Base-by-base conservation (phyloP, 2,797 vertebrate genomes). In the Catostomus latipinnis region DNA sequence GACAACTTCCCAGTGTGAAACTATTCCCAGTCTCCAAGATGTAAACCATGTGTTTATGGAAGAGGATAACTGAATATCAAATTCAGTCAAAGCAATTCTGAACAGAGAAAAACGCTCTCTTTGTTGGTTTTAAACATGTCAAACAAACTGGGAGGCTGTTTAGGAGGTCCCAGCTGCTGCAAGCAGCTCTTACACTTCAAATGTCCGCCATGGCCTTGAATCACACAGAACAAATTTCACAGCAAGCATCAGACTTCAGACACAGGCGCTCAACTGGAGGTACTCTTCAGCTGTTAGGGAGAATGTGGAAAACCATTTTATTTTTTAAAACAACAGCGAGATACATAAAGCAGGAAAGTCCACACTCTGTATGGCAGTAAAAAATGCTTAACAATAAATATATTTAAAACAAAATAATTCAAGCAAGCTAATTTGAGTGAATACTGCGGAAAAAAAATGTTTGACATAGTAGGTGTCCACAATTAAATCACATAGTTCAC, bases 181-280 rank as follows among this genome's bases (percentile, higher is more conserved):
- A 85, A 67, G 86, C 88, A 76, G 61, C 77, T 78, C 74, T 76
- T 63, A 53, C 78, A 81, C 70, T 18, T 81, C 84, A 70, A 65
- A 84, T 83, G 86, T 84, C 87, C 43, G 67, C 81, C 56, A 66
- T 63, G 62, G 54, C 67, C 53, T 77, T 81, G 72, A 71, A 76
- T 83, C 73, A 72, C 86, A 90, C 84, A 80, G 81, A 83, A 74
- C 67, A 87, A 88, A 87, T 84, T 74, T 85, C 81, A 84, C 86
- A 83, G 84, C 71, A 76, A 81, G 73, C 74, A 77, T 76, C 34
- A 81, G 61, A 74, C 78, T 65, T 71, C 81, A 82, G 68, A 75
- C 50, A 66, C n/a, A 58, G 22, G 57, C 22, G 11, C 74, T 14
- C 45, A 78, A 78, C 71, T 74, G 45, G 74, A 48, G 49, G 45